Percentiles rank a stretch among this genome's conserved stretches.
phyloP scores from a whole-genome alignment of 2,888 invertebrate species.

The Sinotaia quadrata region DNA sequence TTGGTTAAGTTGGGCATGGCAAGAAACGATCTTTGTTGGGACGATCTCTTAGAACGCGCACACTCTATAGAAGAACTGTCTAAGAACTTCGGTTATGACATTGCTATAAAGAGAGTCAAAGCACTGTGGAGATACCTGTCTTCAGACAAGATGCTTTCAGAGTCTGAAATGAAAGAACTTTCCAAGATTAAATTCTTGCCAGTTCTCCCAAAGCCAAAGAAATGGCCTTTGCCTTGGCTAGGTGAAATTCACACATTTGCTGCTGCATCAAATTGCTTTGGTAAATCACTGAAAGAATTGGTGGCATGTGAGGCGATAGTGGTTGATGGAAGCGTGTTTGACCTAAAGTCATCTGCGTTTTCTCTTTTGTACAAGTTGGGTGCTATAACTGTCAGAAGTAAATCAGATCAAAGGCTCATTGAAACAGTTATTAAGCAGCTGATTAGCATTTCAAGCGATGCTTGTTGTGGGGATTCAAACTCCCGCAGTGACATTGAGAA shows the following conservation, averaged over 20 bases:
- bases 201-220: neutral
- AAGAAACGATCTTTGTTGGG: neutral
- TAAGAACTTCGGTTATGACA: neutral
- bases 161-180: neutral
- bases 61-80: neutral
- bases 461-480: neutral
- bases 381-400: neutral
- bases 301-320: conserved; percentile 11
- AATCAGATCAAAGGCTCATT: neutral
- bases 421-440: neutral
- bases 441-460: neutral
- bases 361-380: neutral
- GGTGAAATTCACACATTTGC: neutral
- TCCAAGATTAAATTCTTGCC: neutral
- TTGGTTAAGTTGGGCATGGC: conserved; percentile 5
- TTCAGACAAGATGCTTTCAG: neutral
- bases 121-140: conserved; percentile 6
- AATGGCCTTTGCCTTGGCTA: conserved; percentile 14
- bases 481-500: neutral
- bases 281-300: conserved; percentile 1
- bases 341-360: neutral
- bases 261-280: neutral
- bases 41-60: neutral
- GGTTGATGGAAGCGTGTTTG: neutral
- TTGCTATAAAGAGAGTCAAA: neutral